Percentiles rank a stretch among this genome's conserved stretches.
These are phyloP conservation scores for Lepidotrigona ventralis DNA, from an alignment of 1,140 invertebrate genomes.

Conservation along the genomic window DNA sequence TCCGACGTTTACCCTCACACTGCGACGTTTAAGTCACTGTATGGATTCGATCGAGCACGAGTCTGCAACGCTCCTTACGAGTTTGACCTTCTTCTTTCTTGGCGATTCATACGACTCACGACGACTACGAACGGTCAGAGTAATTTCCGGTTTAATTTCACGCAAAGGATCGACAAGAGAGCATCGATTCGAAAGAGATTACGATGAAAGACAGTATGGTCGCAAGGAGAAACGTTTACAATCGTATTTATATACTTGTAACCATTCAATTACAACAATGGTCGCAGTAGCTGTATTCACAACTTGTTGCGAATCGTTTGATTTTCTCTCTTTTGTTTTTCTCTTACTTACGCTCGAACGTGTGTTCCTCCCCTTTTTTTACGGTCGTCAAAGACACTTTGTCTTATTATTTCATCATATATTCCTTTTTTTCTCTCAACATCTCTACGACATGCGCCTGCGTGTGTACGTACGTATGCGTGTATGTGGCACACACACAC, in stretches of 20 bases:
- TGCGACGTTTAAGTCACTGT: conserved; percentile 5
- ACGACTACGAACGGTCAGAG: not conserved
- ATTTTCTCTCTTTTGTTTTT: not conserved
- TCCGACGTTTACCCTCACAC: not conserved
- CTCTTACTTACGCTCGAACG: not conserved
- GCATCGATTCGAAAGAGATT: not conserved
- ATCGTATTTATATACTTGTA: not conserved
- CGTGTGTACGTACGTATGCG: not conserved
- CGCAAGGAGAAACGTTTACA: not conserved
- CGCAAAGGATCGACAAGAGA: not conserved
- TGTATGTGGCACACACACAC: too few species aligned
- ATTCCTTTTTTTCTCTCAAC: not conserved
- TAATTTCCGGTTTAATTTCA: not conserved
- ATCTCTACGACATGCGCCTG: too few species aligned
- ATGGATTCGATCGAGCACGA: not conserved
- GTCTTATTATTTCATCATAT: not conserved
- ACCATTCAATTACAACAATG: not conserved
- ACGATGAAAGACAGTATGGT: not conserved
- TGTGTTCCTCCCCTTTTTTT: too few species aligned
- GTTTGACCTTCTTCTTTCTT: not conserved
- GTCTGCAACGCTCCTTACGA: not conserved
- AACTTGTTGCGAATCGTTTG: not conserved
- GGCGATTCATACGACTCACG: not conserved
- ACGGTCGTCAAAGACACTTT: too few species aligned
- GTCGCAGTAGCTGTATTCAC: not conserved